A percentile compares a stretch with the other conserved stretches of the same genome.
Conservation (phyloP, 2,888 invertebrate species). For the Muschampia plurimacula region DNA sequence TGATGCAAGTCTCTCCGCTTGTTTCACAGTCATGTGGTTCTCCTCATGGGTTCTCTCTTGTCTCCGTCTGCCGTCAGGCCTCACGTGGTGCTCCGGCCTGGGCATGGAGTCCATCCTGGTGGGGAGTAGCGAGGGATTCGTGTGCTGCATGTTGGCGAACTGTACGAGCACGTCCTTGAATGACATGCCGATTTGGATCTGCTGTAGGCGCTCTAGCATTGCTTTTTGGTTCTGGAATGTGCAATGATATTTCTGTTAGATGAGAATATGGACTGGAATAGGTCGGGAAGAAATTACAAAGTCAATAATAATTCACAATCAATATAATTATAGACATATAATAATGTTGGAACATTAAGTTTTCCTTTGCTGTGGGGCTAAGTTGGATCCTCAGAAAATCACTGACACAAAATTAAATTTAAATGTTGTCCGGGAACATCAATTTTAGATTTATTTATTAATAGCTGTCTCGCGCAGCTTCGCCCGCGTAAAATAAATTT, state of each 20-base stretch:
- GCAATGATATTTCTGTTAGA: neutral
- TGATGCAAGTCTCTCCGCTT: slow-evolving; percentile 66
- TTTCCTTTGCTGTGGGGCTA: too few species aligned
- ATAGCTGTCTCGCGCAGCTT: too few species aligned
- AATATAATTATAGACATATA: too few species aligned
- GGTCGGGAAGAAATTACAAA: too few species aligned
- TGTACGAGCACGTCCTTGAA: slow-evolving; percentile 92
- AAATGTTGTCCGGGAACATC: too few species aligned
- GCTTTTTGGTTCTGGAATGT: slow-evolving; percentile 77
- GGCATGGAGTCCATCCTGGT: slow-evolving; percentile 55
- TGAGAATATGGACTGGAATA: too few species aligned
- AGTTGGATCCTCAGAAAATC: too few species aligned
- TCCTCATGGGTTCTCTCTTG: slow-evolving; percentile 64
- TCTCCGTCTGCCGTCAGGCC: slow-evolving; percentile 62
- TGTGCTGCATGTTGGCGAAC: slow-evolving; percentile 87
- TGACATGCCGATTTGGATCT: slow-evolving; percentile 79
- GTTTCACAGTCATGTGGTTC: slow-evolving; percentile 58
- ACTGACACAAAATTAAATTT: too few species aligned
- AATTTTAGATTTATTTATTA: too few species aligned
- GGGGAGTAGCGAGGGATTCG: slow-evolving; percentile 65
- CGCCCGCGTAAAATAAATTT: too few species aligned
- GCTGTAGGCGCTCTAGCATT: slow-evolving; percentile 76
- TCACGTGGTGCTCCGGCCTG: slow-evolving; percentile 66
- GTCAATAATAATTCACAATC: too few species aligned
- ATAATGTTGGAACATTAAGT: too few species aligned